Evolutionary conservation across 2,113 vertebrate species (phyloP).

Genomic region (Coturnix japonica): DNA sequence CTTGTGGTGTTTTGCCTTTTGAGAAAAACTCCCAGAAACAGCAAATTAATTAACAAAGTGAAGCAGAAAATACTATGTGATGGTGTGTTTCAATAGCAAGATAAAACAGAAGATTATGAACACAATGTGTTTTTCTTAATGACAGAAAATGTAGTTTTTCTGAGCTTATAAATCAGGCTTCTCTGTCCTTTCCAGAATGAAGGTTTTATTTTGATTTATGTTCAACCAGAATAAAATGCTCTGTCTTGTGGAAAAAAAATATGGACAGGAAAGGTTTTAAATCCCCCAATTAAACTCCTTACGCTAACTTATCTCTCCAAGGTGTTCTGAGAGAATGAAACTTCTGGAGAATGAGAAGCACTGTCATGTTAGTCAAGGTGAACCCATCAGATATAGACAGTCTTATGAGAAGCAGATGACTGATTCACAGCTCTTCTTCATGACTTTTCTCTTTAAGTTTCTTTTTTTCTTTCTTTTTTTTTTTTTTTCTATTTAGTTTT

Average conservation of each 20-base stretch:
- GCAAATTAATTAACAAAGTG: not conserved
- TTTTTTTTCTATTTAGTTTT: not conserved
- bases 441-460: not conserved
- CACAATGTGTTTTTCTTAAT: not conserved
- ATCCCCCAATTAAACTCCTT: not conserved
- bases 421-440: not conserved
- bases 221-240: not conserved
- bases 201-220: not conserved
- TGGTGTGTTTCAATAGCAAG: not conserved
- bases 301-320: not conserved
- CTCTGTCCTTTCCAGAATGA: not conserved
- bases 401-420: not conserved
- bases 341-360: not conserved
- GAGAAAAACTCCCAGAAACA: not conserved
- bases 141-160: not conserved
- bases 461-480: not conserved
- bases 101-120: not conserved
- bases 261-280: not conserved
- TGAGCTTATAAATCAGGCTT: not conserved
- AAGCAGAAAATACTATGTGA: not conserved
- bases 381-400: fast-evolving
- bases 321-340: not conserved
- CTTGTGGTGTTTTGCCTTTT: not conserved
- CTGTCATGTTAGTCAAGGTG: not conserved
- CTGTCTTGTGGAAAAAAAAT: slow-evolving; percentile 1